phyloP scores from a whole-genome alignment of 1,140 invertebrate genomes.

The Drosophila pseudoobscura region DNA sequence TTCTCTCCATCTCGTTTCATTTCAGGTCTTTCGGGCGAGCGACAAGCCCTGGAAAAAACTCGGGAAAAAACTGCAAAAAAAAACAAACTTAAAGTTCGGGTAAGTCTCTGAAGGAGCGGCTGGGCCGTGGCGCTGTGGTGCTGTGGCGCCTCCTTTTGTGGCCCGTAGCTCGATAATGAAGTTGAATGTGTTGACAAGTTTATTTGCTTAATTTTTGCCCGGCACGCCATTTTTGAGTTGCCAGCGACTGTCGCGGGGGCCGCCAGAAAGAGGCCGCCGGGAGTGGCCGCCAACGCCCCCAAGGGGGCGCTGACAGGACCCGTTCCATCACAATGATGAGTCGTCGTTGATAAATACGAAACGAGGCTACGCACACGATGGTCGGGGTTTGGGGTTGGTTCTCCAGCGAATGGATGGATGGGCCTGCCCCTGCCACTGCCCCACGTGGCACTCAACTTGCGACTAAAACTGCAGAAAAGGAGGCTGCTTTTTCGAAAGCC shows the following conservation, averaged over 20 bases:
- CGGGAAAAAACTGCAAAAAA: background rate
- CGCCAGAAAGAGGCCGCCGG: slow-evolving; percentile 41
- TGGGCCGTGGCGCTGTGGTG: background rate
- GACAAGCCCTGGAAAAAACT: background rate
- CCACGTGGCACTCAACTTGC: too few relatives aligned
- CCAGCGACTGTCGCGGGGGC: slow-evolving; percentile 10
- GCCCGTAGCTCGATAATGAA: slow-evolving; percentile 57
- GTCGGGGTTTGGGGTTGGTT: background rate
- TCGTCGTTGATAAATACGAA: slow-evolving; percentile 50
- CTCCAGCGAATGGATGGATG: too few relatives aligned
- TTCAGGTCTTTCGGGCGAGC: slow-evolving; percentile 17
- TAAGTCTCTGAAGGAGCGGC: slow-evolving; percentile 42
- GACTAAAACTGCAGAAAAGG: too few relatives aligned
- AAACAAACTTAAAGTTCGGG: slow-evolving; percentile 34
- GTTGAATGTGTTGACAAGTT: slow-evolving; percentile 74
- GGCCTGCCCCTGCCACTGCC: too few relatives aligned
- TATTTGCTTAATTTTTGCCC: slow-evolving; percentile 65
- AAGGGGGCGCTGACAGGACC: slow-evolving; percentile 34
- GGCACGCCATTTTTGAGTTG: slow-evolving; percentile 65
- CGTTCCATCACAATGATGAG: slow-evolving; percentile 51
- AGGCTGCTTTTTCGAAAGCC: too few relatives aligned
- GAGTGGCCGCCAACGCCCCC: slow-evolving; percentile 27
- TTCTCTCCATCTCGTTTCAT: background rate
- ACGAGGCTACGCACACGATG: slow-evolving; percentile 26
- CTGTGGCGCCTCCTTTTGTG: background rate